phyloP scores from a whole-genome alignment of 30 jellyfish, hydroid and myxozoan species.

The Mastigias papua region DNA sequence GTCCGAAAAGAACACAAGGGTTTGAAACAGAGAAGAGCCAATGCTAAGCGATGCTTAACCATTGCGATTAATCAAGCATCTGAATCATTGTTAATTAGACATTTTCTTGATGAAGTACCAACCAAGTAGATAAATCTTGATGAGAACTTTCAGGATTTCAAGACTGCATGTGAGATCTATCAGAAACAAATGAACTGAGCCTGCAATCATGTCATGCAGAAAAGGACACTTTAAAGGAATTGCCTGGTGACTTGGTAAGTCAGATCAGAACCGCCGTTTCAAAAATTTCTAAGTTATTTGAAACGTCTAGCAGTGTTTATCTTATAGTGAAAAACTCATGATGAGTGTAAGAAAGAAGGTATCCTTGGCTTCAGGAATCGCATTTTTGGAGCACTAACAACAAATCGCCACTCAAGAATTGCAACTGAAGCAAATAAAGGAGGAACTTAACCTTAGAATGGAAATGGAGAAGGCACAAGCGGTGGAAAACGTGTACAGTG shows the following conservation, averaged over 20 bases:
- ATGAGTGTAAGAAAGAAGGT: slow-evolving; percentile 8
- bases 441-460: neutral
- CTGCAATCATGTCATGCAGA: no score
- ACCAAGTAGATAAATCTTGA: no score
- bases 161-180: neutral
- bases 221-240: neutral
- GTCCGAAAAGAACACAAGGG: neutral
- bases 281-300: neutral
- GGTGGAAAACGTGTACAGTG: neutral
- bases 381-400: neutral
- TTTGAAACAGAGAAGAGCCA: slow-evolving; percentile 2
- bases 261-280: neutral
- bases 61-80: neutral
- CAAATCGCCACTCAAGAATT: neutral
- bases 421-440: neutral
- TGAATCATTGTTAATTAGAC: neutral
- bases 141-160: neutral
- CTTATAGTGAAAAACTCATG: slow-evolving; percentile 9
- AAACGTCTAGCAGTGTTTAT: neutral
- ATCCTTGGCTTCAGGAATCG: slow-evolving; percentile 6
- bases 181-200: no score
- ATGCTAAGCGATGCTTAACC: slow-evolving; percentile 36
- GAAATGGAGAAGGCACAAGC: neutral
- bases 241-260: slow-evolving; percentile 14
- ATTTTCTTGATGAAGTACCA: neutral